These are phyloP conservation scores for Equus przewalskii DNA, from an alignment of 2,113 vertebrate species.

Conservation along the genomic window DNA sequence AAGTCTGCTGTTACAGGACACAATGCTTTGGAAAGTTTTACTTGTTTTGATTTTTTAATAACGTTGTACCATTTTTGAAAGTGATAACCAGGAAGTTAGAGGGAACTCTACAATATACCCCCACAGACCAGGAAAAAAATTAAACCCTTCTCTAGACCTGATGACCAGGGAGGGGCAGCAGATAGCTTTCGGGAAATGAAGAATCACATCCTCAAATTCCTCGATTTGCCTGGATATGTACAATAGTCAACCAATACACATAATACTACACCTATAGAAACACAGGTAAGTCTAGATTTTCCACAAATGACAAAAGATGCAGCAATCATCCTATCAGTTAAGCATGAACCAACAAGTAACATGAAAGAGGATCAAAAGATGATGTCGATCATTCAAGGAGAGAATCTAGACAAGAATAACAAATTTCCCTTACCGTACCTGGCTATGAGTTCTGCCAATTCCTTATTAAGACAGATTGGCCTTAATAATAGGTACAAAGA, in stretches of 20 bases:
- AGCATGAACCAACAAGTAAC: background rate
- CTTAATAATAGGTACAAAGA: background rate
- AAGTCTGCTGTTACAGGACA: background rate
- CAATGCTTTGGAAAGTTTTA: background rate
- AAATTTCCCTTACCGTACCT: background rate
- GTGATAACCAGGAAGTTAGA: constrained; percentile 1
- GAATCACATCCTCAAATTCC: background rate
- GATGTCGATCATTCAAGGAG: background rate
- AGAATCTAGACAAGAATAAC: background rate
- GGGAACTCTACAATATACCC: background rate
- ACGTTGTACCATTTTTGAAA: background rate
- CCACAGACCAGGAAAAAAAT: background rate
- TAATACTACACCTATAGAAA: background rate
- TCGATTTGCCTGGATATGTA: background rate
- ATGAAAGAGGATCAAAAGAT: background rate
- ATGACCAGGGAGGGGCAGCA: background rate
- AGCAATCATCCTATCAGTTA: background rate
- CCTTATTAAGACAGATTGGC: background rate
- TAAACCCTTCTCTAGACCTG: background rate
- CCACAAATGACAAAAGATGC: background rate
- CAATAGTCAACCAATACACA: background rate
- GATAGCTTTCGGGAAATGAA: background rate
- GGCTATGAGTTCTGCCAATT: background rate
- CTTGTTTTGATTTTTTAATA: constrained; percentile 39
- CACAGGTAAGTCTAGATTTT: background rate